Base-by-base conservation (phyloP, 1,140 invertebrate genomes). In the Drosophila nigrodunni region DNA sequence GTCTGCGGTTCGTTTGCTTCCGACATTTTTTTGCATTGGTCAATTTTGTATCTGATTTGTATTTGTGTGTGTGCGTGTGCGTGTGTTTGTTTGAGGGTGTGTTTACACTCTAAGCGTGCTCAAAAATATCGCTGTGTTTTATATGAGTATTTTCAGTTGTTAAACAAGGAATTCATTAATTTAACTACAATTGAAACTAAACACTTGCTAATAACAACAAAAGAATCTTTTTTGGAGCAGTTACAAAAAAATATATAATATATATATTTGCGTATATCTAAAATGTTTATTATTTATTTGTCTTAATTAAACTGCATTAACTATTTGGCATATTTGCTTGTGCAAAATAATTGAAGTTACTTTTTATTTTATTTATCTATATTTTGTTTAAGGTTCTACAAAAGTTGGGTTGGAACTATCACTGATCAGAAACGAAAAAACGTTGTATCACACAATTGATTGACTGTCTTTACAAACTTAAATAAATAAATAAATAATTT, bases 11-110 rank as follows among this genome's bases (percentile, higher is more conserved):
- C 83, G 74, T 83, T 82, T 69, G 83, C 73, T 62, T 59, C 83
- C 74, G 83, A 89, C 83, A 88, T 88, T 64, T 80, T 88, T 80
- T 88, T 67, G 73, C 83, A 88, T 88, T 83, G 43, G 78, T 78
- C 49, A 34, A 18, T 55, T 30, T n/a, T n/a, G 52, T 86, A 10
- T 68, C 34, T 69, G 18, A 44, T 44, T 30, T 77, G 34, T 75
- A 68, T 58, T 68, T 50, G 59, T 55, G 18, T 41, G 61, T 67
- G 30, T 50, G 57, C 65, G 60, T 55, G 66, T 64, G 57, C 62
- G 57, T 62, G n/a, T 57, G 50, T 43, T 47, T 77, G 61, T 80
- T 41, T 47, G 44, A 43, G 60, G 46, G 43, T 57, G 37, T 59
- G 41, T 34, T 10, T 13, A 52, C 37, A n/a, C 30, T 37, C 55